Evolutionary conservation across 2,113 vertebrate species (phyloP).

Genomic region (Ibidorhyncha struthersii): DNA sequence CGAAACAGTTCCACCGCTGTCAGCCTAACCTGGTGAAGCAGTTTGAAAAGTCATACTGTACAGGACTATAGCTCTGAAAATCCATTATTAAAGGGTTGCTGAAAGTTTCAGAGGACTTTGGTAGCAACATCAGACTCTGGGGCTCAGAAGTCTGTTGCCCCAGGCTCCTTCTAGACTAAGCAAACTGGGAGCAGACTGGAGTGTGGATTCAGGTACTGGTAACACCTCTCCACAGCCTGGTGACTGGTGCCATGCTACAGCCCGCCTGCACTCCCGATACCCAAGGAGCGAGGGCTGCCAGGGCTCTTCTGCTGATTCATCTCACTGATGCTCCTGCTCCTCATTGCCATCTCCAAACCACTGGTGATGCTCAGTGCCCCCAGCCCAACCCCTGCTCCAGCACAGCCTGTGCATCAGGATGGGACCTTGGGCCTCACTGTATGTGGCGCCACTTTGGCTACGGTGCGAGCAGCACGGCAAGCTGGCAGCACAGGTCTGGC

Average conservation of each 20-base stretch:
- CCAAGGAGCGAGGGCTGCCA: not conserved
- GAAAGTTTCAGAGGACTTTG: not conserved
- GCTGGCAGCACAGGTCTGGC: not conserved
- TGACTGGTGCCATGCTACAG: not conserved
- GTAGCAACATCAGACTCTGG: not conserved
- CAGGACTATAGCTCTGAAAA: not conserved
- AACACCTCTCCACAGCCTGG: not conserved
- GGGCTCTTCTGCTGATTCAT: not conserved
- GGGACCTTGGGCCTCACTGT: not conserved
- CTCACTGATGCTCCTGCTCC: not conserved
- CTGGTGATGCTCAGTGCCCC: not conserved
- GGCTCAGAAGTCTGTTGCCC: not conserved
- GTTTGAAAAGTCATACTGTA: not conserved
- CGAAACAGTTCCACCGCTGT: not conserved
- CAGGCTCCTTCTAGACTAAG: not conserved
- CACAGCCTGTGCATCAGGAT: not conserved
- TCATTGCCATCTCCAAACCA: not conserved
- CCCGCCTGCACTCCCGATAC: rapidly evolving
- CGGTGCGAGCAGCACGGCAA: not conserved
- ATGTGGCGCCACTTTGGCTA: not conserved
- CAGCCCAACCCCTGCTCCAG: not conserved
- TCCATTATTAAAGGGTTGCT: not conserved
- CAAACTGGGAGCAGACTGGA: not conserved
- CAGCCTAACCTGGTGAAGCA: not conserved
- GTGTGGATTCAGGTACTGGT: not conserved